Base-by-base conservation (phyloP, 1,140 invertebrate species). In the Pseudomyrmex gracilis region DNA sequence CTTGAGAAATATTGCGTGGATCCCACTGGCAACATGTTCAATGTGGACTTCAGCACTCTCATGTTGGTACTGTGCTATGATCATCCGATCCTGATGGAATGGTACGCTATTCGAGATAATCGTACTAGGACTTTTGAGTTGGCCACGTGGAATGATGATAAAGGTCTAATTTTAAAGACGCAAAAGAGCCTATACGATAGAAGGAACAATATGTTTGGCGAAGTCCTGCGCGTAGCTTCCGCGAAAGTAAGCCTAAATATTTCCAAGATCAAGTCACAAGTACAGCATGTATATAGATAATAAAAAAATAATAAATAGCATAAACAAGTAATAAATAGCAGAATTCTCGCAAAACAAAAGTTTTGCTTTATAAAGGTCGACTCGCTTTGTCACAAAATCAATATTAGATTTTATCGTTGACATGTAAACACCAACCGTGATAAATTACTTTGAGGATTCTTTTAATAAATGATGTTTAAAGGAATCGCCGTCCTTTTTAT, bases 1-100 rank as follows among this genome's bases (percentile, higher is more conserved):
- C n/a, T 86, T n/a, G 43, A 71, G 15, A 1, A 64, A 12, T 55
- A 84, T 57, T 91, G 90, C 57, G n/a, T 13, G 9, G 20, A 63
- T 45, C 87, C 90, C 2, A 22, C 12, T 2, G 68, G 53, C 3
- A 90, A 90, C 53, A 24, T 74, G 24, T 87, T 90, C 55, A 64
- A 85, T 55, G 34, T 91, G 0, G 63, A 45, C 10, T 88, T 90
- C 64, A 63, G 84, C 49, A 90, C 90, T 12, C 85, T 88, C 34
- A 89, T 90, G 87, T 13, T 91, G 22, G 78, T 90, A 0, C 34
- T 89, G 2, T 90, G 90, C 34, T 87, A 87, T 20, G 20, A 78
- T 15, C 24, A 73, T 10, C 66, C 68, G 5, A 15, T 76, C 4
- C 7, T 91, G 4, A 64, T 66, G 0, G 90, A 91, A n/a, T 91